Evolutionary conservation across 2,888 invertebrate species (phyloP).

Genomic region (Mythimna impura): DNA sequence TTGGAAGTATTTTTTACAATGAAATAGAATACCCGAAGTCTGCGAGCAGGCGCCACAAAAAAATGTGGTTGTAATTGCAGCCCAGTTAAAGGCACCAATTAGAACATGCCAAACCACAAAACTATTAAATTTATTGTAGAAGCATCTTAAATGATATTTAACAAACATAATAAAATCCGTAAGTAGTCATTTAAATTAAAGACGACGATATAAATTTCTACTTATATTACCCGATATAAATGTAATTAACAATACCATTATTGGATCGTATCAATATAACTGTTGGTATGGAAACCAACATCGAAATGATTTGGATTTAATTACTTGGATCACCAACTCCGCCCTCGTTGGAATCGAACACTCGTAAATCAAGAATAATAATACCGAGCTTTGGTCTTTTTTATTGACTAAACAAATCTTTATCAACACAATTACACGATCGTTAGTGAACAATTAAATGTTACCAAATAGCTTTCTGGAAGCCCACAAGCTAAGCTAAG

Average conservation of each 20-base stretch:
- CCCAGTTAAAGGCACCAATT: slow-evolving; percentile 76
- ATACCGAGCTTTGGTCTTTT: slow-evolving; percentile 78
- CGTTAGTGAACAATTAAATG: slow-evolving; percentile 83
- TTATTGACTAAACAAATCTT: slow-evolving; percentile 86
- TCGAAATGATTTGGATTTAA: slow-evolving; percentile 85
- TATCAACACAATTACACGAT: slow-evolving; percentile 88
- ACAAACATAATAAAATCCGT: slow-evolving; percentile 69
- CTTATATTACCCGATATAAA: slow-evolving; percentile 75
- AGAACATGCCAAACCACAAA: slow-evolving; percentile 71
- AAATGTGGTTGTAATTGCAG: slow-evolving; percentile 75
- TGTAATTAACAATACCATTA: slow-evolving; percentile 80
- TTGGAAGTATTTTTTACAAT: slow-evolving; percentile 83
- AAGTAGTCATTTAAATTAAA: slow-evolving; percentile 75
- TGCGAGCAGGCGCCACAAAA: slow-evolving; percentile 81
- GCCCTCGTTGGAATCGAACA: slow-evolving; percentile 80
- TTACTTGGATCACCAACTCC: slow-evolving; percentile 83
- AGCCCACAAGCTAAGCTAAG: slow-evolving; percentile 54
- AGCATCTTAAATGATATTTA: slow-evolving; percentile 72
- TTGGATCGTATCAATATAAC: slow-evolving; percentile 81
- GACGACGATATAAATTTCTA: slow-evolving; percentile 71
- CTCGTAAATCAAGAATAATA: slow-evolving; percentile 86
- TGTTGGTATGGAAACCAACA: slow-evolving; percentile 77
- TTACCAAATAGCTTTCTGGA: slow-evolving; percentile 73
- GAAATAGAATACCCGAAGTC: slow-evolving; percentile 79
- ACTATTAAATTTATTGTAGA: slow-evolving; percentile 70